These are phyloP conservation scores for Meteorus colon DNA, from an alignment of 2,888 invertebrate genomes.

Conservation along the genomic window DNA sequence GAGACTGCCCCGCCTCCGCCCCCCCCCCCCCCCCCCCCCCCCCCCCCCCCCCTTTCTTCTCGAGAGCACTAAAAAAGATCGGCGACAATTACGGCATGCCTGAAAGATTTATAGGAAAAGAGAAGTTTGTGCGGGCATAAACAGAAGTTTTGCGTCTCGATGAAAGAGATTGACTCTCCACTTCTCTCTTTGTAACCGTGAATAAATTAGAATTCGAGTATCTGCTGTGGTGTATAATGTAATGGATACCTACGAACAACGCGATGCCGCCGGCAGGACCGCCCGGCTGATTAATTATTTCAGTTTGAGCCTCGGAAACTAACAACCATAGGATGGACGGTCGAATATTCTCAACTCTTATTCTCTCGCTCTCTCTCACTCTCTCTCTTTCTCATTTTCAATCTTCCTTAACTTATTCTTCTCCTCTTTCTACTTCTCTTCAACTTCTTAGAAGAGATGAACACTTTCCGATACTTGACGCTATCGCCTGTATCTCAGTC, in stretches of 20 bases:
- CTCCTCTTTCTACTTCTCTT: slow-evolving; percentile 6
- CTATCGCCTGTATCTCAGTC: slow-evolving; percentile 42
- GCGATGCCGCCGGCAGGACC: slow-evolving; percentile 54
- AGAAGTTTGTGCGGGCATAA: slow-evolving; percentile 40
- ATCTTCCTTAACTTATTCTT: background rate
- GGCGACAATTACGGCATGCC: slow-evolving; percentile 65
- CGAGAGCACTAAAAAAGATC: slow-evolving; percentile 43
- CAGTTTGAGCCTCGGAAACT: slow-evolving; percentile 65
- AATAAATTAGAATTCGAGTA: slow-evolving; percentile 72
- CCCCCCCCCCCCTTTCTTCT: background rate
- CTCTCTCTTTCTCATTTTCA: slow-evolving; percentile 17
- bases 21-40: background rate
- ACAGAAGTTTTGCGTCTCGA: slow-evolving; percentile 45
- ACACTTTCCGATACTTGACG: slow-evolving; percentile 61
- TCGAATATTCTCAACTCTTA: slow-evolving; percentile 32
- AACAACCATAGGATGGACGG: slow-evolving; percentile 60
- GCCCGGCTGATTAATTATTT: slow-evolving; percentile 71
- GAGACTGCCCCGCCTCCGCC: background rate
- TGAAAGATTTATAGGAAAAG: slow-evolving; percentile 63
- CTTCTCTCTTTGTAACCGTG: slow-evolving; percentile 50
- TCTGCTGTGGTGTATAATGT: slow-evolving; percentile 71
- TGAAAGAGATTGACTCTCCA: slow-evolving; percentile 37
- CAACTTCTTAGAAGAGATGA: slow-evolving; percentile 63
- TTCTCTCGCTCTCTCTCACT: slow-evolving; percentile 10
- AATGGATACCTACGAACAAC: slow-evolving; percentile 64